Evolutionary conservation across 64 coral and sea anemone genomes (phyloP), one percentile per base, ranked within the genome.

Genomic region (Porites lutea): DNA sequence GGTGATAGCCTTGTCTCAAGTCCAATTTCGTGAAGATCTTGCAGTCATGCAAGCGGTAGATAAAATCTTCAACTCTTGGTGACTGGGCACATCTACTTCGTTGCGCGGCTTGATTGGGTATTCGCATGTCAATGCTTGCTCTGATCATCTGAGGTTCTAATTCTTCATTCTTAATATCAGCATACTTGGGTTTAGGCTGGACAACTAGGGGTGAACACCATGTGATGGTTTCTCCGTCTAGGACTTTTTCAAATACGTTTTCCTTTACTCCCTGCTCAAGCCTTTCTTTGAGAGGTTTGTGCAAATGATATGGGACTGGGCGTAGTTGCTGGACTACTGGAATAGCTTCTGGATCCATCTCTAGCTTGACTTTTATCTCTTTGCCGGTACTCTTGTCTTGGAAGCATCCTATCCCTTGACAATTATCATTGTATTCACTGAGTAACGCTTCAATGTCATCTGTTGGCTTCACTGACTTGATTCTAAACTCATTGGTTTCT

Each of bases 51-150:
- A 91, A 27, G 14, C 53, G 75, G 19, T 95, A 92, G 12, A 88
- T 81, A 78, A 91, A 91, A 71, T 91, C 93, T 14, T 87, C 82
- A 1, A 90, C 63, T 59, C 59, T 95, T 37, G 88, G 74, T 89
- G 74, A 51, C n/a, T 90, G 88, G 13, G 91, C 67, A 16, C 93
- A 87, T n/a, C 82, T 69, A 55, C 82, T 91, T 78, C 80, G 47
- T 14, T 95, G 82, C 89, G 74, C 87, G 69, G 77, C 83, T 19
- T 20, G 48, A 48, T 89, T 79, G 65, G 88, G 64, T 48, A 72
- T 45, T 65, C 88, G 57, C 94, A 88, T 95, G 77, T 95, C 89
- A 2, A 95, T 96, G 78, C 89, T 96, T 8, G 94, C 85, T 44
- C 83, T 92, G 3, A 96, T 92, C 89, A 92, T 92, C 5, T 79